phyloP scores from a whole-genome alignment of 2,888 invertebrate genomes.

The Psylliodes chrysocephalus region DNA sequence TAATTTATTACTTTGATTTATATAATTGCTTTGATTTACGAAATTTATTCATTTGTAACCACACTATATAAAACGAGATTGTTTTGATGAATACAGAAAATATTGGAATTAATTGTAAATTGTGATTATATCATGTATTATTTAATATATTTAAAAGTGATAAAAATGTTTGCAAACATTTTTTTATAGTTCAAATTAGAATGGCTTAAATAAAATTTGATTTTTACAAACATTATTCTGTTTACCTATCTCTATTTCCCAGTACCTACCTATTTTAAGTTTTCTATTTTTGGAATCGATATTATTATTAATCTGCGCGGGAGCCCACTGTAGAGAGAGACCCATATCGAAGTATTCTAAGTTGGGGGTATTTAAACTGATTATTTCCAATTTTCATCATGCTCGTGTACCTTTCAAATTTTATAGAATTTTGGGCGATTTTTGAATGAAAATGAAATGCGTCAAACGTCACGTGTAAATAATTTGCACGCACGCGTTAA shows the following conservation, averaged over 20 bases:
- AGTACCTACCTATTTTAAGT: slow-evolving; percentile 34
- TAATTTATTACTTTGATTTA: too few species aligned
- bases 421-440: background rate
- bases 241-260: background rate
- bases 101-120: too few species aligned
- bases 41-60: too few species aligned
- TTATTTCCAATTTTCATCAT: slow-evolving; percentile 7
- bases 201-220: too few species aligned
- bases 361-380: slow-evolving; percentile 20
- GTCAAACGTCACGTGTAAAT: slow-evolving; percentile 37
- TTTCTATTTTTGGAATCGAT: slow-evolving; percentile 33
- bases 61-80: too few species aligned
- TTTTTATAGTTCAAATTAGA: too few species aligned
- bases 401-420: background rate
- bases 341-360: slow-evolving; percentile 13
- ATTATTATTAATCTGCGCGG: slow-evolving; percentile 34
- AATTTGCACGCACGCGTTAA: slow-evolving; percentile 39
- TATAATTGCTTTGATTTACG: too few species aligned
- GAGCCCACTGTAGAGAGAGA: slow-evolving; percentile 25
- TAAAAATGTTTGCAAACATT: too few species aligned
- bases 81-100: too few species aligned
- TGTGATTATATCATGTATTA: too few species aligned
- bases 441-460: background rate
- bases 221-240: background rate
- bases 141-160: too few species aligned